Conservation (phyloP, 2,888 invertebrate species). For the Aspidiotus destructor region DNA sequence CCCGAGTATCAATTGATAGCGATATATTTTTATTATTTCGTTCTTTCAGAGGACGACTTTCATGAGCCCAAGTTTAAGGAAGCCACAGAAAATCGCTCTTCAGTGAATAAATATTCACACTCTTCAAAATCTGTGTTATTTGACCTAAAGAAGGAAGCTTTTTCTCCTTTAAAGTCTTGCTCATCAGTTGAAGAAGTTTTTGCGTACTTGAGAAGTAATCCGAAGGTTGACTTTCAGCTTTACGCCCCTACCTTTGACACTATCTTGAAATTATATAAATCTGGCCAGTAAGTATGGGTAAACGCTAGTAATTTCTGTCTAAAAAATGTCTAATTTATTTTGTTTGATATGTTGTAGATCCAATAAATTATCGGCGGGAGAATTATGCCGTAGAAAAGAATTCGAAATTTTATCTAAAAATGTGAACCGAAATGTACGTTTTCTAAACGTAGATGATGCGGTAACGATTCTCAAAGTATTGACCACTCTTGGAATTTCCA, state of each 20-base stretch:
- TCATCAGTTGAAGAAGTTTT: background rate
- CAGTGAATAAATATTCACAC: too few relatives aligned
- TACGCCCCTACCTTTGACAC: background rate
- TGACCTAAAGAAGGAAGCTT: background rate
- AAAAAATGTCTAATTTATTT: too few relatives aligned
- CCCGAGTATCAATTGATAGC: too few relatives aligned
- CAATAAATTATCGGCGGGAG: slow-evolving; percentile 41
- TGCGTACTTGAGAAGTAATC: background rate
- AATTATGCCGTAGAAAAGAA: slow-evolving; percentile 48
- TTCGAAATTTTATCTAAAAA: slow-evolving; percentile 52
- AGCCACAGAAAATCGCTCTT: too few relatives aligned
- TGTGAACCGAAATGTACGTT: slow-evolving; percentile 49
- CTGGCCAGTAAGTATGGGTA: background rate
- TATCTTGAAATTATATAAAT: background rate
- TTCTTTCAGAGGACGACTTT: too few relatives aligned
- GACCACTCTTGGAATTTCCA: slow-evolving; percentile 50
- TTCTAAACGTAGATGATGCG: slow-evolving; percentile 47
- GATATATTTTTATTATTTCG: too few relatives aligned
- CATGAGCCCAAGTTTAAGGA: too few relatives aligned
- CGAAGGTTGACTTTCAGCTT: background rate
- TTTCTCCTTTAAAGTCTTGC: background rate
- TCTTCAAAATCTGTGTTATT: background rate
- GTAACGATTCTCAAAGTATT: slow-evolving; percentile 53
- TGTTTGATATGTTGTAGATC: slow-evolving; percentile 39
- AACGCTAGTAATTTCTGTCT: background rate